Percentiles rank a stretch among this genome's conserved stretches.
Conservation (phyloP, 2,113 vertebrate species). For the Nothoprocta perdicaria region DNA sequence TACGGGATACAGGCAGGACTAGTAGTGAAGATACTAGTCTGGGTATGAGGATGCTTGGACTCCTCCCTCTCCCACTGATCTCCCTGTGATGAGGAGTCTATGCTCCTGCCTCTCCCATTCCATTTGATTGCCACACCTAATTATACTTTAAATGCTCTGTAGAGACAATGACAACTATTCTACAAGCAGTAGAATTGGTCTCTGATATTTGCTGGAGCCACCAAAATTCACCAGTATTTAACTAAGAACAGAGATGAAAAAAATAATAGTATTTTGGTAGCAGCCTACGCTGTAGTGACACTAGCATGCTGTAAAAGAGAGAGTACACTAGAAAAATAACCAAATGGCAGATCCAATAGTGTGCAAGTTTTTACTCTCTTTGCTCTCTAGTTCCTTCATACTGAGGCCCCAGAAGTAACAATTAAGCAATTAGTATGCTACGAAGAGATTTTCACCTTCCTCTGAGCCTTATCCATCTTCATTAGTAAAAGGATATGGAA, state of each 20-base stretch:
- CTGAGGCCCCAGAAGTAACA: not conserved
- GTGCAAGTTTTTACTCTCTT: not conserved
- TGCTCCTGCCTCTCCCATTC: not conserved
- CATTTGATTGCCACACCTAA: not conserved
- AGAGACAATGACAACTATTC: not conserved
- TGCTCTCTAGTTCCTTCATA: not conserved
- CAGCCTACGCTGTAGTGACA: not conserved
- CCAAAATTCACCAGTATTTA: not conserved
- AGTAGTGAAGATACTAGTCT: not conserved
- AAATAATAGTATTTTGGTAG: not conserved
- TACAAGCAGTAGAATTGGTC: not conserved
- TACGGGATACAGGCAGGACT: not conserved
- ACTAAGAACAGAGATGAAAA: not conserved
- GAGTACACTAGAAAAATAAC: not conserved
- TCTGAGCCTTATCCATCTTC: slow-evolving; percentile 9
- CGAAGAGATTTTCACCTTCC: not conserved
- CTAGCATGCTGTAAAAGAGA: not conserved
- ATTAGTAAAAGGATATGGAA: not conserved
- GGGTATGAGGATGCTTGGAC: not conserved
- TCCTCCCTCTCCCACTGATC: not conserved
- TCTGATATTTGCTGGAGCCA: not conserved
- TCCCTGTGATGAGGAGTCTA: not conserved
- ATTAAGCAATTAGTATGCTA: not conserved
- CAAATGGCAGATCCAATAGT: not conserved
- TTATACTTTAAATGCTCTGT: not conserved